A percentile compares a stretch with the other conserved stretches of the same genome.
These are phyloP conservation scores for Sinocyclocheilus rhinocerous DNA, from an alignment of 2,113 vertebrate species.

Conservation along the genomic window DNA sequence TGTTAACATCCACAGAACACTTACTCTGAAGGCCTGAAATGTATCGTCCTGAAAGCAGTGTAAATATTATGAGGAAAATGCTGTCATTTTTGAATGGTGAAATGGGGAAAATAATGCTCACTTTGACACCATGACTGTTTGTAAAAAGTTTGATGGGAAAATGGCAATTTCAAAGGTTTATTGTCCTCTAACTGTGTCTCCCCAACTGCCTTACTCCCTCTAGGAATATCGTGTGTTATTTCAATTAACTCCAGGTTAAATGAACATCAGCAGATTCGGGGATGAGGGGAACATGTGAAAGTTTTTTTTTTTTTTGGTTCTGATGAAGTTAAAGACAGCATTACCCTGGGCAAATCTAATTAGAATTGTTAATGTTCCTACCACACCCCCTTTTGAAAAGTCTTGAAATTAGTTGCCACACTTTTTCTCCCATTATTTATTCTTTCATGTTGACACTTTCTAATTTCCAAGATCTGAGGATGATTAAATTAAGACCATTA, in stretches of 20 bases:
- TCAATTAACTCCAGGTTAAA: constrained; percentile 58
- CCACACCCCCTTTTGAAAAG: constrained; percentile 54
- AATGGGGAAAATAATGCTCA: not conserved
- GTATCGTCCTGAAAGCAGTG: not conserved
- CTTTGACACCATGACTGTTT: not conserved
- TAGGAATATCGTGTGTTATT: constrained; percentile 46
- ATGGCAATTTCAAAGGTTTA: constrained; percentile 29
- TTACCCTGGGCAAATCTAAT: constrained; percentile 59
- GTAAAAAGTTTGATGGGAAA: constrained; percentile 7
- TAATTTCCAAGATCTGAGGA: constrained; percentile 64
- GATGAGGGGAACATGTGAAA: constrained; percentile 50
- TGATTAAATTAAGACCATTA: constrained; percentile 70
- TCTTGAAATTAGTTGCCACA: constrained; percentile 53
- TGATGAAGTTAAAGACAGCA: constrained; percentile 56
- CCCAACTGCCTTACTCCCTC: constrained; percentile 39
- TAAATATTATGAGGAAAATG: not conserved
- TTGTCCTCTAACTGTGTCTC: constrained; percentile 32
- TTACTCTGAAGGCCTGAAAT: not conserved
- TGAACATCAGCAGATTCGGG: constrained; percentile 50
- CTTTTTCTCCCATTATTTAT: constrained; percentile 64
- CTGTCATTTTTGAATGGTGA: not conserved
- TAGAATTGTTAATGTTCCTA: constrained; percentile 56
- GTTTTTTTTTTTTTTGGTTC: constrained; percentile 36
- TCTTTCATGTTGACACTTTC: constrained; percentile 69
- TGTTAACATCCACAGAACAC: not conserved